A percentile compares a stretch with the other conserved stretches of the same genome.
These are phyloP conservation scores for Conchocele bisecta DNA, from an alignment of 2,888 invertebrate species.

Conservation along the genomic window DNA sequence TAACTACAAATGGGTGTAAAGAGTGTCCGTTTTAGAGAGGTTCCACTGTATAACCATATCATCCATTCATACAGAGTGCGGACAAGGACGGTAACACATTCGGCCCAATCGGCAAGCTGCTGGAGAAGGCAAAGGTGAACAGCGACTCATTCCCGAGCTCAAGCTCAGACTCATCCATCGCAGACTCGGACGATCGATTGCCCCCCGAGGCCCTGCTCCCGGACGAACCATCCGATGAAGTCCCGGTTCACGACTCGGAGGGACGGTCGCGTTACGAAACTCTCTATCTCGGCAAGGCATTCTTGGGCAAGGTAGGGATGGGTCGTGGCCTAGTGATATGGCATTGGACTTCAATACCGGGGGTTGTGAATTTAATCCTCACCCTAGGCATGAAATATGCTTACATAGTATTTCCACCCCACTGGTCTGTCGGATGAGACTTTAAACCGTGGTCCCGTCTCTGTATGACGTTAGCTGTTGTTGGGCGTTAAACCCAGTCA, in stretches of 20 bases:
- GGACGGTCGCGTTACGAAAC: slow-evolving; percentile 74
- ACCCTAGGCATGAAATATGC: too few species aligned
- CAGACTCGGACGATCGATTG: slow-evolving; percentile 51
- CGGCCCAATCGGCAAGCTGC: slow-evolving; percentile 65
- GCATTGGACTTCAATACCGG: background rate
- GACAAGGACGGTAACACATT: slow-evolving; percentile 66
- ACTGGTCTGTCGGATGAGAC: too few species aligned
- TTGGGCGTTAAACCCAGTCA: too few species aligned
- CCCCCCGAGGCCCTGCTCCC: slow-evolving; percentile 79
- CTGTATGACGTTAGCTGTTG: too few species aligned
- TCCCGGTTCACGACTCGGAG: slow-evolving; percentile 79
- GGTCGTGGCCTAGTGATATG: too few species aligned
- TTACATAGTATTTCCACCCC: too few species aligned
- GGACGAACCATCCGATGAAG: slow-evolving; percentile 78
- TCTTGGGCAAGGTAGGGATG: slow-evolving; percentile 71
- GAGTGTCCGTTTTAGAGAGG: too few species aligned
- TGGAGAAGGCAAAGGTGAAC: slow-evolving; percentile 62
- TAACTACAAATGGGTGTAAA: too few species aligned
- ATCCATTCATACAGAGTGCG: slow-evolving; percentile 58
- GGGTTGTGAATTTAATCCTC: background rate
- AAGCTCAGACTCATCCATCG: slow-evolving; percentile 12
- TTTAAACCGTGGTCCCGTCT: too few species aligned
- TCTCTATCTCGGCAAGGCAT: slow-evolving; percentile 68
- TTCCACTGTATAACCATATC: too few species aligned
- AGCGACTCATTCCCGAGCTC: slow-evolving; percentile 34